phyloP scores from a whole-genome alignment of 2,113 vertebrate species.

The Dolichallabes microphthalmus region DNA sequence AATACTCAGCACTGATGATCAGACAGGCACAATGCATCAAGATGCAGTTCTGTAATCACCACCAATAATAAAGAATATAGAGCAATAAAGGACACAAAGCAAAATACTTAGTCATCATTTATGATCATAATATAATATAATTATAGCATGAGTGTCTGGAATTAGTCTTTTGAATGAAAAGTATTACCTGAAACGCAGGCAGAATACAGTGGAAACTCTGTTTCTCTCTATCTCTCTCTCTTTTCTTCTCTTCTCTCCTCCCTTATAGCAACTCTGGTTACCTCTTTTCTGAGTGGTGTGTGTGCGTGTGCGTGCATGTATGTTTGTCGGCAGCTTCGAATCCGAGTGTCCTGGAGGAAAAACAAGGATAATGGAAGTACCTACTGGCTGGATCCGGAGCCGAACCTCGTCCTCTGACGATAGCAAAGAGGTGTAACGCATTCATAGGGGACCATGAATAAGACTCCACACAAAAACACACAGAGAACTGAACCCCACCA shows the following conservation, averaged over 20 bases:
- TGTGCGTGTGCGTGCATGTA: neutral
- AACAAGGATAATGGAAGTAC: conserved; percentile 46
- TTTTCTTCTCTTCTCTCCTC: neutral
- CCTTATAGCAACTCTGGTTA: neutral
- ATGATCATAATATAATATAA: neutral
- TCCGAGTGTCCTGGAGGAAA: conserved; percentile 40
- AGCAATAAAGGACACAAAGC: neutral
- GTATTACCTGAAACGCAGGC: conserved; percentile 20
- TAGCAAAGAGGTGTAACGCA: conserved; percentile 19
- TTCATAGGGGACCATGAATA: conserved; percentile 1
- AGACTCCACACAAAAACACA: neutral
- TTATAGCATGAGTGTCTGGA: neutral
- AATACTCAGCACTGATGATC: neutral
- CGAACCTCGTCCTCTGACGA: conserved; percentile 10
- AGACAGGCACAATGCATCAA: neutral
- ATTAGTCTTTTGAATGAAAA: neutral
- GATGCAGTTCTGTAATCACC: neutral
- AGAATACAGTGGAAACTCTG: neutral
- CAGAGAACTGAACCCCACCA: neutral
- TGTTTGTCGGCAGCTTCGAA: conserved; percentile 4
- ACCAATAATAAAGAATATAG: neutral
- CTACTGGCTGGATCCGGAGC: conserved; percentile 48
- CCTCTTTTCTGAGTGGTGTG: neutral
- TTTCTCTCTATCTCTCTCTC: neutral
- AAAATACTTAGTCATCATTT: neutral